Percentiles rank a stretch among this genome's conserved stretches.
phyloP scores from a whole-genome alignment of 1,140 invertebrate genomes.

The Drosophila simulans region DNA sequence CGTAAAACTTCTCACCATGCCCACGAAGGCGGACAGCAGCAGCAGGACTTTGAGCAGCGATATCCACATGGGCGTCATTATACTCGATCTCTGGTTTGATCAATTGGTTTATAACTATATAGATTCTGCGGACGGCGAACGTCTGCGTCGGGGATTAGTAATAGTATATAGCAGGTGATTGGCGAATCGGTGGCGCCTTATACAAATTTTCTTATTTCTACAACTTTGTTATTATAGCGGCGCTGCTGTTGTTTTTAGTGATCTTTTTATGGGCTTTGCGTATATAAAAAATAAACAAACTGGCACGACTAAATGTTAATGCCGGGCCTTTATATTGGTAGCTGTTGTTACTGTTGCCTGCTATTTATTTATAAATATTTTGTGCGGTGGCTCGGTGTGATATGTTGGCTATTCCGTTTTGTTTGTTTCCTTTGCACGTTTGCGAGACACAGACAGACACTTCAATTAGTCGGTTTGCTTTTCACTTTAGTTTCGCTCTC shows the following conservation, averaged over 20 bases:
- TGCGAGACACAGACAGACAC: constrained; percentile 43
- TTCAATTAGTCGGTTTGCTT: constrained; percentile 70
- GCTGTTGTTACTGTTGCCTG: constrained; percentile 34
- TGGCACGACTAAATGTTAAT: constrained; percentile 76
- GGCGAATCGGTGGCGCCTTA: constrained; percentile 9
- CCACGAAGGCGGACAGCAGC: constrained; percentile 59
- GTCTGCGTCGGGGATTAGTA: constrained; percentile 41
- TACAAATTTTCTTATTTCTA: constrained; percentile 18
- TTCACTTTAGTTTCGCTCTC: constrained; percentile 63
- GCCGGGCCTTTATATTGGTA: constrained; percentile 54
- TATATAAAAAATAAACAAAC: constrained; percentile 78
- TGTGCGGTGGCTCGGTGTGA: constrained; percentile 30
- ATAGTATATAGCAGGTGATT: constrained; percentile 23
- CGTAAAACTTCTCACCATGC: constrained; percentile 54
- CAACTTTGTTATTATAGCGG: constrained; percentile 21
- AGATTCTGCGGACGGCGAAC: constrained; percentile 40
- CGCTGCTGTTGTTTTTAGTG: constrained; percentile 1
- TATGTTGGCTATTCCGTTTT: constrained; percentile 57
- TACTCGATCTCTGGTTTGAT: background rate
- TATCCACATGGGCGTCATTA: constrained; percentile 67
- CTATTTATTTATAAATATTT: constrained; percentile 51
- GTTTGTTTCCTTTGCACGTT: constrained; percentile 72
- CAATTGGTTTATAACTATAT: constrained; percentile 5
- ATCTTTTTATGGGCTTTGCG: constrained; percentile 51
- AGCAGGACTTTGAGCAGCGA: constrained; percentile 62